These are phyloP conservation scores for Montifringilla adamsi DNA, from an alignment of 2,113 vertebrate genomes.

Conservation along the genomic window DNA sequence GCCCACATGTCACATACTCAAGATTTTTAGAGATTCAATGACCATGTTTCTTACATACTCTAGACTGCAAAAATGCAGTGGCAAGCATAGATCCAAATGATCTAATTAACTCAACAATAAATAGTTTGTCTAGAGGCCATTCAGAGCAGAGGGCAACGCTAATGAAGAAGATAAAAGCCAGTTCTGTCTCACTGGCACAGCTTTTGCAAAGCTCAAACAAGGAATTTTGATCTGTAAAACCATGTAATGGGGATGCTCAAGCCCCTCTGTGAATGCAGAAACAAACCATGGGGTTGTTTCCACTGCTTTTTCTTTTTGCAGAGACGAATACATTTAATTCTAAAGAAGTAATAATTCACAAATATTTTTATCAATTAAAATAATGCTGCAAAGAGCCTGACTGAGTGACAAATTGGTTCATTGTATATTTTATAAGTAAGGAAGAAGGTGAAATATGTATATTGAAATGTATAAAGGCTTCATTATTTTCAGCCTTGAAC, in stretches of 20 bases:
- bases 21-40: background rate
- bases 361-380: background rate
- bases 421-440: background rate
- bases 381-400: background rate
- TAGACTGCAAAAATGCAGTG: background rate
- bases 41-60: background rate
- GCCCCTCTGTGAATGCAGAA: background rate
- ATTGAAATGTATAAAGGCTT: background rate
- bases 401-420: background rate
- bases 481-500: background rate
- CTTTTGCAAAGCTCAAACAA: background rate
- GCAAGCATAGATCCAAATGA: background rate
- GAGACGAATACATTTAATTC: background rate
- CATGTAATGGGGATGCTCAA: background rate
- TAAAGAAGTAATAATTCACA: background rate
- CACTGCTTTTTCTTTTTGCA: background rate
- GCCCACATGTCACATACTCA: background rate
- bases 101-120: constrained; percentile 16
- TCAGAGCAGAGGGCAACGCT: background rate
- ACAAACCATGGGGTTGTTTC: background rate
- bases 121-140: background rate
- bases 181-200: background rate
- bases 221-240: background rate
- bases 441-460: background rate
- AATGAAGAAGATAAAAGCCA: background rate